Conservation (phyloP, 2,113 vertebrate genomes). For the Pelodiscus sinensis region DNA sequence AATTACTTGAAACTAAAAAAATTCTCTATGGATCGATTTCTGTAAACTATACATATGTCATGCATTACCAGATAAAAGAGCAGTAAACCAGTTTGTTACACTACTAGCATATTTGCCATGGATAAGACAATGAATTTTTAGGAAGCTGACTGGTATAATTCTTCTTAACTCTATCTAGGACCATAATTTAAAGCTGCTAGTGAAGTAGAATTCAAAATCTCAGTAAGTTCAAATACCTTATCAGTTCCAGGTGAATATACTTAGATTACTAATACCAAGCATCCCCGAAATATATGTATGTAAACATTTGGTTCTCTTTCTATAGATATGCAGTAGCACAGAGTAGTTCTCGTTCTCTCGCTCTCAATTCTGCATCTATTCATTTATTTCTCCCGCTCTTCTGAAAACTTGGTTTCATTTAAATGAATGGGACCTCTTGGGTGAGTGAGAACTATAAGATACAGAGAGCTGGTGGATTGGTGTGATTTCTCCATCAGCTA, state of each 20-base stretch:
- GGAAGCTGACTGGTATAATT: conserved; percentile 18
- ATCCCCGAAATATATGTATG: background rate
- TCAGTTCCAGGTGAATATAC: background rate
- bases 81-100: conserved; percentile 67
- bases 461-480: background rate
- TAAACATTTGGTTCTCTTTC: conserved; percentile 2
- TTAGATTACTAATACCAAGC: background rate
- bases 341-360: conserved; percentile 2
- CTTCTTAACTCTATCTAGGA: background rate
- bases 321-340: background rate
- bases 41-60: conserved; percentile 75
- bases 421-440: background rate
- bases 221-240: background rate
- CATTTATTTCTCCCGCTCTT: conserved; percentile 7
- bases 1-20: conserved; percentile 71
- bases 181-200: background rate
- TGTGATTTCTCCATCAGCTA: conserved; percentile 23
- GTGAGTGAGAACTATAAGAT: background rate
- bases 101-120: conserved; percentile 47
- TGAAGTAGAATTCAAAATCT: background rate
- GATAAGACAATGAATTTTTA: conserved; percentile 43
- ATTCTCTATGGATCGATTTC: conserved; percentile 58
- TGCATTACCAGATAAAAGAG: conserved; percentile 72
- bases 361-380: background rate
- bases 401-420: conserved; percentile 23